Conservation (phyloP, 2,888 invertebrate species). For the Syrphus vitripennis region DNA sequence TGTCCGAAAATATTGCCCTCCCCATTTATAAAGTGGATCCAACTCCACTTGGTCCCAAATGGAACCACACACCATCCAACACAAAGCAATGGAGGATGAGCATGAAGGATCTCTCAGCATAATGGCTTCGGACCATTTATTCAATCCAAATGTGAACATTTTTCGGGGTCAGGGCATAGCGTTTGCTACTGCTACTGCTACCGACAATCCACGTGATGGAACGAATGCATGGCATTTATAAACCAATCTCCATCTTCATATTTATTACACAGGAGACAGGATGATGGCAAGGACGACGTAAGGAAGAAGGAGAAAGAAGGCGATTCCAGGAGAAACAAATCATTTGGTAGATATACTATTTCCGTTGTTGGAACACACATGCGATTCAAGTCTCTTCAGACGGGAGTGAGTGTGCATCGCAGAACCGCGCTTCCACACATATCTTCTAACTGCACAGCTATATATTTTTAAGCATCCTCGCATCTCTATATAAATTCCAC, state of each 20-base stretch:
- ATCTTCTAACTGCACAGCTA: background rate
- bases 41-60: constrained; percentile 18
- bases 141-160: constrained; percentile 63
- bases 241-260: constrained; percentile 71
- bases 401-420: constrained; percentile 4
- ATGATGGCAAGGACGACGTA: background rate
- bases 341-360: constrained; percentile 68
- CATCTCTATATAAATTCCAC: background rate
- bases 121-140: constrained; percentile 73
- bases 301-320: background rate
- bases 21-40: constrained; percentile 69
- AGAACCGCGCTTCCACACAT: background rate
- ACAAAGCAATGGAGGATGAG: background rate
- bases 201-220: constrained; percentile 49
- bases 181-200: background rate
- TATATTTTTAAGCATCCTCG: background rate
- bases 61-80: constrained; percentile 4
- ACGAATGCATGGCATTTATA: constrained; percentile 70
- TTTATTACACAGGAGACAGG: constrained; percentile 68
- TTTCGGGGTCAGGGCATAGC: constrained; percentile 33
- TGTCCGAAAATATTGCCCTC: constrained; percentile 67
- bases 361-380: constrained; percentile 52
- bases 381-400: background rate
- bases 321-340: constrained; percentile 64
- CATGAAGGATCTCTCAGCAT: constrained; percentile 69